Evolutionary conservation across 2,888 invertebrate species (phyloP).

Genomic region (Aleiodes alternator): DNA sequence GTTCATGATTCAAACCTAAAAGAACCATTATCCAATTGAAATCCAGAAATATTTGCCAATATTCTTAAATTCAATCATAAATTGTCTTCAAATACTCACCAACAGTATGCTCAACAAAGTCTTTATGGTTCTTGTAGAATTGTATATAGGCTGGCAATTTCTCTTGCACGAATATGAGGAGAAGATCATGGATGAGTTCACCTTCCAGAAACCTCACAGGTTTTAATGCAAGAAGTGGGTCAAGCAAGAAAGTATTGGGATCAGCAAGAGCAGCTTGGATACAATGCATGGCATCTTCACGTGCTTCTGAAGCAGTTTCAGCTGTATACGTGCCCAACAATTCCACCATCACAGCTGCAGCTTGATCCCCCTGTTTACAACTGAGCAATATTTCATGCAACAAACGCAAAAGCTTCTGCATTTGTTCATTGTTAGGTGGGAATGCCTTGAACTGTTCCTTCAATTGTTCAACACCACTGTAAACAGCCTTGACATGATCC

Average conservation of each 20-base stretch:
- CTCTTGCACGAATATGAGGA: conserved; percentile 96
- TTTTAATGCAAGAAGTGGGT: conserved; percentile 93
- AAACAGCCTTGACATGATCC: conserved; percentile 90
- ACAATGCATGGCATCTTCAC: conserved; percentile 97
- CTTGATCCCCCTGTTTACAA: conserved; percentile 92
- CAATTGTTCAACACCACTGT: conserved; percentile 88
- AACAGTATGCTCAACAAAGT: conserved; percentile 85
- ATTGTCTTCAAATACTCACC: conserved; percentile 66
- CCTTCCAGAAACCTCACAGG: conserved; percentile 97
- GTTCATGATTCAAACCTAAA: conserved; percentile 90
- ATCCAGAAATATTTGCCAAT: not conserved
- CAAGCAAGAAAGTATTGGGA: conserved; percentile 95
- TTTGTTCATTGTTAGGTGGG: conserved; percentile 90
- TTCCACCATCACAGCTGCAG: conserved; percentile 98
- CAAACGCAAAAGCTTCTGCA: conserved; percentile 92
- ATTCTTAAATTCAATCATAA: too few species aligned
- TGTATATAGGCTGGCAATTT: conserved; percentile 93
- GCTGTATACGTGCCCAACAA: conserved; percentile 96
- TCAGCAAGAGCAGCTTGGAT: conserved; percentile 97
- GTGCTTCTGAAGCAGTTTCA: conserved; percentile 96
- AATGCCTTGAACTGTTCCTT: conserved; percentile 87
- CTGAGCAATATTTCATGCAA: conserved; percentile 92
- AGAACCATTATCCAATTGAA: conserved; percentile 22
- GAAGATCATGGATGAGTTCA: conserved; percentile 94
- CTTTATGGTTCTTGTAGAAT: conserved; percentile 94